Conservation (phyloP, 2,113 vertebrate species). For the Brachyhypopomus gauderio region DNA sequence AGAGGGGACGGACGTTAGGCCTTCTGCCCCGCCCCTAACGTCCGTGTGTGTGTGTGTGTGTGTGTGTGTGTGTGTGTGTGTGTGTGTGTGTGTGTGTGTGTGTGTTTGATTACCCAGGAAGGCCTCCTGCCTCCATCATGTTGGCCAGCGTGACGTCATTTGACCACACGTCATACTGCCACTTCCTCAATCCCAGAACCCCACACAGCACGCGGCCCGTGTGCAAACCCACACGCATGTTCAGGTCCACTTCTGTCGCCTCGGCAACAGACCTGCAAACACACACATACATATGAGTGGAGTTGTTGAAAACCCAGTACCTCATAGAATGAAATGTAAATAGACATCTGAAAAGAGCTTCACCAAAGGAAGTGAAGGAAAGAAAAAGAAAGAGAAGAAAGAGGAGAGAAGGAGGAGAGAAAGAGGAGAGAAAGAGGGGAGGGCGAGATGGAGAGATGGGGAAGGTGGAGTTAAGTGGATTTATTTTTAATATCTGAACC, state of each 20-base stretch:
- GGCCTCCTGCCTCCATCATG: conserved; percentile 96
- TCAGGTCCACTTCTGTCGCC: conserved; percentile 96
- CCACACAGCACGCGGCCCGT: conserved; percentile 96
- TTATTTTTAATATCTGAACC: conserved; percentile 36
- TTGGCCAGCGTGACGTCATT: conserved; percentile 97
- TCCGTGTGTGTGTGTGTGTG: no score
- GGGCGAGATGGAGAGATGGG: background rate
- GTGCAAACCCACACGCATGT: conserved; percentile 97
- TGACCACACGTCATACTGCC: conserved; percentile 99
- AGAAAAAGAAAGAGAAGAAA: background rate
- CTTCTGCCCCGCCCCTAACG: no score
- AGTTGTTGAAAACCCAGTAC: no score
- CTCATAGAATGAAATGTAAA: background rate
- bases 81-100: no score
- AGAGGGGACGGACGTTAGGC: background rate
- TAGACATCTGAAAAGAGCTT: no score
- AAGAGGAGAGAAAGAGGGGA: background rate
- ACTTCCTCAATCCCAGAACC: conserved; percentile 95
- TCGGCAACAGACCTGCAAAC: conserved; percentile 90
- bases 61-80: no score
- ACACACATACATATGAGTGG: conserved; percentile 7
- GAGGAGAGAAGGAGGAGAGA: conserved; percentile 24
- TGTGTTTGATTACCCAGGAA: conserved; percentile 85
- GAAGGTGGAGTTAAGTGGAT: conserved; percentile 1
- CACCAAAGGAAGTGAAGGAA: no score